Conservation (phyloP, 2,888 invertebrate species). For the Pollenia angustigena region DNA sequence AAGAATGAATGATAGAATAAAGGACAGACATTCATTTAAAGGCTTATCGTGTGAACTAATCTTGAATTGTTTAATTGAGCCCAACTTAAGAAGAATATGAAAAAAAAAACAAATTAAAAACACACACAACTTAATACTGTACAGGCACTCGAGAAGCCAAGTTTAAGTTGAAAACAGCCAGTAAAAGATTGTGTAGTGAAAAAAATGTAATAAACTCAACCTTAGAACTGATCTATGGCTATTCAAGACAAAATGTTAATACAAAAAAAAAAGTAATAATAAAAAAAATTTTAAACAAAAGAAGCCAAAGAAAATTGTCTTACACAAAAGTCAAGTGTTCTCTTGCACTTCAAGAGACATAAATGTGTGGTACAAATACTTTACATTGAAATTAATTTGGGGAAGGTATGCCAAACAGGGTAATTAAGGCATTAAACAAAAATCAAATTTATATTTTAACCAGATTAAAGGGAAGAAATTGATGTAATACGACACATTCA, state of each 20-base stretch:
- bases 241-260: conserved; percentile 44
- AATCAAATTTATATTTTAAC: too few relatives aligned
- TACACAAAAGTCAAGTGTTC: conserved; percentile 58
- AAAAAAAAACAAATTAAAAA: conserved; percentile 20
- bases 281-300: conserved; percentile 5
- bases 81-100: conserved; percentile 53
- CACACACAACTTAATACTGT: background rate
- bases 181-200: conserved; percentile 2
- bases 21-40: conserved; percentile 50
- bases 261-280: conserved; percentile 2
- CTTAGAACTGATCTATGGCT: conserved; percentile 52
- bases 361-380: background rate
- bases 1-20: conserved; percentile 16
- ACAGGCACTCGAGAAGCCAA: conserved; percentile 15
- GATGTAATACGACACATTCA: too few relatives aligned
- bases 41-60: conserved; percentile 77
- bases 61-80: conserved; percentile 75
- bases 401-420: background rate
- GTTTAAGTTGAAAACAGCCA: conserved; percentile 2
- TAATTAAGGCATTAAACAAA: background rate
- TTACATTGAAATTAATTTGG: background rate
- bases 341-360: conserved; percentile 41
- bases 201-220: conserved; percentile 62
- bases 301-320: conserved; percentile 66
- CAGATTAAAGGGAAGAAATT: too few relatives aligned